phyloP scores from a whole-genome alignment of 1,140 invertebrate genomes.

The Portunus trituberculatus region DNA sequence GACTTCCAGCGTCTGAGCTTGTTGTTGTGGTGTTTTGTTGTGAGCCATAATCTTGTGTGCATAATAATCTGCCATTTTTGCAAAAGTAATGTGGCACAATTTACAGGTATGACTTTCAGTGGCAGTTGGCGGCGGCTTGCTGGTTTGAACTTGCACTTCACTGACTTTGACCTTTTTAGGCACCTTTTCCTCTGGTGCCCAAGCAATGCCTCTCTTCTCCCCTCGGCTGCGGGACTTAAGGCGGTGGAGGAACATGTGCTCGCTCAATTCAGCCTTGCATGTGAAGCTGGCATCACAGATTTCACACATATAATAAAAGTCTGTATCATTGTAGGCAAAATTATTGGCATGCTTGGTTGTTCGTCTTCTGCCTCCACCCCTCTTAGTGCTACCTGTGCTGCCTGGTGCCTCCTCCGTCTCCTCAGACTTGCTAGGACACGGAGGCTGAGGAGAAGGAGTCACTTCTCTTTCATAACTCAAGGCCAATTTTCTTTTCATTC shows the following conservation, averaged over 20 bases:
- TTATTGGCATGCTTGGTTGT: conserved; percentile 50
- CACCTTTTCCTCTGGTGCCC: neutral
- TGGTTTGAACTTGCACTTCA: neutral
- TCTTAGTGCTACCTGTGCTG: neutral
- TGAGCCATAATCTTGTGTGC: neutral
- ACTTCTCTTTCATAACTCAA: neutral
- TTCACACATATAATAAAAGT: conserved; percentile 72
- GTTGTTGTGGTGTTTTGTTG: neutral
- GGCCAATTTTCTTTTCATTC: neutral
- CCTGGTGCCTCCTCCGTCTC: conserved; percentile 3
- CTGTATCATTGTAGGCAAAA: conserved; percentile 56
- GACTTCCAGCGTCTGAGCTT: conserved; percentile 8
- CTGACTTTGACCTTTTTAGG: conserved; percentile 49
- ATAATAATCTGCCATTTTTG: neutral
- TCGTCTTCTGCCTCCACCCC: conserved; percentile 30
- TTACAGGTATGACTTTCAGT: neutral
- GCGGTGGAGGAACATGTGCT: conserved; percentile 73
- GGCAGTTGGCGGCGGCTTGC: neutral
- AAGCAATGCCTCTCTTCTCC: conserved; percentile 48
- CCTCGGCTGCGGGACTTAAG: conserved; percentile 67
- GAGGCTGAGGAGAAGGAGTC: neutral
- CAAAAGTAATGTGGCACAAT: neutral
- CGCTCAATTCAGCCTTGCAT: conserved; percentile 64
- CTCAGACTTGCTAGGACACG: neutral
- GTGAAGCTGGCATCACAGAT: conserved; percentile 70